A percentile compares a stretch with the other conserved stretches of the same genome.
Conservation (phyloP, 2,113 vertebrate genomes). For the Elaphurus davidianus region DNA sequence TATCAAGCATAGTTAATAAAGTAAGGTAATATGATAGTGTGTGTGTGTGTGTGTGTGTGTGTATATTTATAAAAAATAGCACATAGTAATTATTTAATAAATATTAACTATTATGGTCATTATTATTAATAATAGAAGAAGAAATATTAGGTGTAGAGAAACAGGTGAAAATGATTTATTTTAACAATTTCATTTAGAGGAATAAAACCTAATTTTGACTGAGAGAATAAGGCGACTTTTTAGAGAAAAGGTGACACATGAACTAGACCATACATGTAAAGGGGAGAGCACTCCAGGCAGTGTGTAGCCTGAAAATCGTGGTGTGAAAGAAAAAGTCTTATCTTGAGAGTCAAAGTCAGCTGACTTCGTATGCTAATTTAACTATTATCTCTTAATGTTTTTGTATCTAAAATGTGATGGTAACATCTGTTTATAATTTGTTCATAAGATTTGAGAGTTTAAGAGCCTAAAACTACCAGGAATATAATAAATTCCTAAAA, state of each 20-base stretch:
- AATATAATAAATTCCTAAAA: background rate
- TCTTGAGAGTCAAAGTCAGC: background rate
- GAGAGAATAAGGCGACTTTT: background rate
- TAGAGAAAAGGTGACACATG: background rate
- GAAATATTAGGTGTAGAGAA: background rate
- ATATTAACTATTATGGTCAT: background rate
- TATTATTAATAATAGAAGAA: background rate
- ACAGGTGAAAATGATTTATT: background rate
- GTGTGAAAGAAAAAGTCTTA: background rate
- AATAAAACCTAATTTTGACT: background rate
- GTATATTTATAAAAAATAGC: background rate
- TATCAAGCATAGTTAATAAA: background rate
- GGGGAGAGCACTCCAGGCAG: background rate
- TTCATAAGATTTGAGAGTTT: background rate
- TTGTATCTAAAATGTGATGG: background rate
- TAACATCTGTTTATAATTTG: background rate
- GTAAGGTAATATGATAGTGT: background rate
- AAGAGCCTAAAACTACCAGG: background rate
- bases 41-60: background rate
- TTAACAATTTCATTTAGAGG: background rate
- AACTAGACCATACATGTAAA: background rate
- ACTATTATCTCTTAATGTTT: background rate
- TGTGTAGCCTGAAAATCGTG: background rate
- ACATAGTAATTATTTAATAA: background rate
- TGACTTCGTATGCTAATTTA: background rate